Evolutionary conservation across 2,113 vertebrate genomes (phyloP), one percentile per base, ranked within the genome.

Genomic region (Xyrauchen texanus): DNA sequence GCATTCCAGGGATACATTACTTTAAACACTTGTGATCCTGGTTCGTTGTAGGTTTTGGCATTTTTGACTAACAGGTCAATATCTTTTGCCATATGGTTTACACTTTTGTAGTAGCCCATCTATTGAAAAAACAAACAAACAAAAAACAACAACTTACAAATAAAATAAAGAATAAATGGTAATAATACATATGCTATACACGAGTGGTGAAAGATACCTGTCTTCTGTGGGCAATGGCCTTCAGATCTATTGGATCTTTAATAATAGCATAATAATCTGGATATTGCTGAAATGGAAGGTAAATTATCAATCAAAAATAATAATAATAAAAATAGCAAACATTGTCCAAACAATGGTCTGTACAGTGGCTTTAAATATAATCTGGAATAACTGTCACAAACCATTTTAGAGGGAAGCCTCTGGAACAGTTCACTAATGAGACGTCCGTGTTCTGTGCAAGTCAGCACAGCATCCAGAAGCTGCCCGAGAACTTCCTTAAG

Each of bases 241-340:
- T 99, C 84, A 99, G 93, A 93, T 99, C 98, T 74, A 99, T 96
- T 46, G 98, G 98, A 72, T 99, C 97, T 89, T 99, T 99, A 88
- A 99, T 99, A 92, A 99, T 95, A 88, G 96, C 96, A 89, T 97
- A 99, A 93, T 99, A 99, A 92, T 99, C 97, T 86, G 98, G 98
- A 90, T 99, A 99, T 96, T 99, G 98, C 98, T 99, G 87, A 74
- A 93, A 88, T 85, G 91, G 47, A 51, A 9, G 53, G 7, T 46
- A 74, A 4, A 47, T 15, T 0, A 44, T 12, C 42, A 7, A 13
- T 61, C n/a, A 15, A 4, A 53, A 53, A 3, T 9, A 55, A 12
- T 55, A 55, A 12, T 12, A 55, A 34, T 34, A 34, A 34, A 34
- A 34, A 34, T 34, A 34, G 21, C 21, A 34, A 34, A 34, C 21